Percentiles rank a stretch among this genome's conserved stretches.
These are phyloP conservation scores for Gopherus evgoodei DNA, from an alignment of 2,113 vertebrate species.

Conservation along the genomic window DNA sequence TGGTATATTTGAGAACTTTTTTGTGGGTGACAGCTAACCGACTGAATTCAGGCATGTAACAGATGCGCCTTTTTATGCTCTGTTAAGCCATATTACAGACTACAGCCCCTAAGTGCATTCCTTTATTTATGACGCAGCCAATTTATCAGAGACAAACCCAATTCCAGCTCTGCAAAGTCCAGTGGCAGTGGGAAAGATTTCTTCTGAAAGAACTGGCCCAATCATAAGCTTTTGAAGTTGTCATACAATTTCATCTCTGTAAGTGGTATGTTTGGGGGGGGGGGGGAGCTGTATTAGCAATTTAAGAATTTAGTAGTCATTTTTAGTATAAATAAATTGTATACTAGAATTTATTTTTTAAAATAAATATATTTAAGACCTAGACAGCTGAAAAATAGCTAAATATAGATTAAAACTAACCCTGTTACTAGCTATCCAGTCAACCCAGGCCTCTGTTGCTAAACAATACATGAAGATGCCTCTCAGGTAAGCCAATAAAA, in stretches of 20 bases:
- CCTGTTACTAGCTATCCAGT: background rate
- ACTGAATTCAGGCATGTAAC: conserved; percentile 76
- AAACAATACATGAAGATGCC: background rate
- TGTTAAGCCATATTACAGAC: conserved; percentile 80
- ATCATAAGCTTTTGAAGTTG: conserved; percentile 9
- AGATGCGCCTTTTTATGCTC: conserved; percentile 82
- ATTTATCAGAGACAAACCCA: conserved; percentile 78
- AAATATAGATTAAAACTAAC: background rate
- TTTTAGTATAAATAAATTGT: background rate
- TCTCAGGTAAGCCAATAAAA: background rate
- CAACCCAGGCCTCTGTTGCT: background rate
- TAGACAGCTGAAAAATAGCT: conserved; percentile 22
- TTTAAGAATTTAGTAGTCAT: background rate
- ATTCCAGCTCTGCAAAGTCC: conserved; percentile 67
- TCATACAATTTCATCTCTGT: background rate
- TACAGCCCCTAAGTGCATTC: conserved; percentile 76
- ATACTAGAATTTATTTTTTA: background rate
- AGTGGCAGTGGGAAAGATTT: background rate
- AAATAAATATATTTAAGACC: background rate
- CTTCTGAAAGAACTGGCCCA: conserved; percentile 1
- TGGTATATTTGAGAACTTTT: conserved; percentile 71
- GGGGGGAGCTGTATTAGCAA: background rate
- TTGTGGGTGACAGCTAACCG: conserved; percentile 75
- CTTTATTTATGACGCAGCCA: conserved; percentile 76
- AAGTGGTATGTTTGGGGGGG: background rate